These are phyloP conservation scores for Bunonema sp. DNA, from an alignment of 2,888 invertebrate species.

Conservation along the genomic window DNA sequence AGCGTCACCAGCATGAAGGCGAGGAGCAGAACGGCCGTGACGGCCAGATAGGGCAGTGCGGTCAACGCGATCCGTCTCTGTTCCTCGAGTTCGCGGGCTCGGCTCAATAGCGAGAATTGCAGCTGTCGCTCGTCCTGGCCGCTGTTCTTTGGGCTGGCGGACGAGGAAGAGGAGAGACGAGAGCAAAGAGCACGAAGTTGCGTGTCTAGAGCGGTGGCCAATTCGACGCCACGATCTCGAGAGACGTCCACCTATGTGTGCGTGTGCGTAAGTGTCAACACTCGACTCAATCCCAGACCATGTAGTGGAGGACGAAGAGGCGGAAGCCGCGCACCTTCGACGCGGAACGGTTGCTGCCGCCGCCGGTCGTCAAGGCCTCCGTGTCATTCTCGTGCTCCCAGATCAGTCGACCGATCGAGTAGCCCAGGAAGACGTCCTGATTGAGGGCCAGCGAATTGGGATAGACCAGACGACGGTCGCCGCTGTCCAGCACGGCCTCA, in stretches of 20 bases:
- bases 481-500: conserved; percentile 9
- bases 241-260: background rate
- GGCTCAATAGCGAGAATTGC: conserved; percentile 23
- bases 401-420: conserved; percentile 14
- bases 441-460: too few species aligned
- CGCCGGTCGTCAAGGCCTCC: too few species aligned
- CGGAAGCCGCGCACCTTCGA: conserved; percentile 14
- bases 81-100: conserved; percentile 31
- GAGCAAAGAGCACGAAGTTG: too few species aligned
- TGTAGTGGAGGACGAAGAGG: conserved; percentile 34
- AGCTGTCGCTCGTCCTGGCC: too few species aligned
- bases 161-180: too few species aligned
- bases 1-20: conserved; percentile 33
- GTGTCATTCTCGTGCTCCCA: conserved; percentile 9
- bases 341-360: too few species aligned
- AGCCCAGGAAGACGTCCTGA: conserved; percentile 19
- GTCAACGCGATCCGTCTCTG: conserved; percentile 29
- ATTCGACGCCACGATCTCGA: too few species aligned
- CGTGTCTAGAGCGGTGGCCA: too few species aligned
- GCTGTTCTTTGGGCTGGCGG: too few species aligned
- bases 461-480: too few species aligned
- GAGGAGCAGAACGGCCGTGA: conserved; percentile 28
- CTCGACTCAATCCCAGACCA: conserved; percentile 12
- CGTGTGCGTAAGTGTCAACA: background rate
- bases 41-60: conserved; percentile 27